Base-by-base conservation (phyloP, 2,797 vertebrate species). In the Chaunax sp. region DNA sequence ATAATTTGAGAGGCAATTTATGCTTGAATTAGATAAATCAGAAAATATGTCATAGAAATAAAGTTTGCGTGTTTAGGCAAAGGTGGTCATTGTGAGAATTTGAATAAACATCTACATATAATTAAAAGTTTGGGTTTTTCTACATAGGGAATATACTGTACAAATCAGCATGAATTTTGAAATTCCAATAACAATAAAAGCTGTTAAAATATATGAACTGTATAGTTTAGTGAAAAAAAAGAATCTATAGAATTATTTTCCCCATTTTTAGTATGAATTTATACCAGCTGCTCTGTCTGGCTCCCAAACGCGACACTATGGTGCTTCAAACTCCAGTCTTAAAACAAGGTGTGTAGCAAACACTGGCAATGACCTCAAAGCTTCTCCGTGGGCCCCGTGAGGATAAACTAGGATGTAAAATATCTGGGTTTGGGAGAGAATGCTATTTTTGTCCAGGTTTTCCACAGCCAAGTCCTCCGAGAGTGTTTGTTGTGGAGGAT, bases 401-500 rank as follows among this genome's bases (percentile, higher is more conserved):
- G 78, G 23, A 40, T 25, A 40, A n/a, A 18, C 41, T 8, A 16
- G 22, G 13, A 45, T 54, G 61, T 53, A 70, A 77, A 66, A 63
- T 67, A 75, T 45, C 67, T 50, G 26, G 28, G 72, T 72, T 76
- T 52, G 54, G 5, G 6, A 66, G 47, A 49, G 22, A 61, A 40
- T 46, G 28, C 52, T 79, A 75, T 84, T 84, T 81, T 83, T 80
- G 75, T 80, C 70, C 44, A 11, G 18, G 26, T 50, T 80, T 78
- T 87, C 44, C 56, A 62, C 70, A 54, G 64, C 16, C 20, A 61
- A 65, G 59, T 71, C 77, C 69, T 65, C 64, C 57, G 69, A 56
- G 75, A 70, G 61, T 44, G 66, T 82, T 80, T 89, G 83, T 77
- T 87, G 72, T 75, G 37, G 70, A 57, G 69, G 74, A 81, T 70